Evolutionary conservation across 2,888 invertebrate genomes (phyloP).

Genomic region (Tipula helvola): DNA sequence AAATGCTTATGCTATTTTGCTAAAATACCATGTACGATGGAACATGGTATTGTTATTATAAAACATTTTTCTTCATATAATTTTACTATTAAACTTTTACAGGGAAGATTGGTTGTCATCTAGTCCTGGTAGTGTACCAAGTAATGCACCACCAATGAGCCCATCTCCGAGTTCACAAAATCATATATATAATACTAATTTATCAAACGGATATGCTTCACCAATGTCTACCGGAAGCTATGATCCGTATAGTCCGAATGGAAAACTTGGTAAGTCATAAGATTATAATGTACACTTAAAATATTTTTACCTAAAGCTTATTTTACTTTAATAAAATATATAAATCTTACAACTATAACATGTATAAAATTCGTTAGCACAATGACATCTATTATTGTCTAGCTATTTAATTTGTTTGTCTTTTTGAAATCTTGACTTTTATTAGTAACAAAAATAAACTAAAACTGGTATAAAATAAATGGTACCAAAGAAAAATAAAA

Average conservation of each 20-base stretch:
- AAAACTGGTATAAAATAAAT: neutral
- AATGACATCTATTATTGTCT: neutral
- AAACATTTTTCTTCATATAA: too few relatives aligned
- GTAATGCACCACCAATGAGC: constrained; percentile 51
- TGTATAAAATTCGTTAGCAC: neutral
- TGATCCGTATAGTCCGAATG: constrained; percentile 81
- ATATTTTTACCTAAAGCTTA: too few relatives aligned
- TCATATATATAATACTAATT: constrained; percentile 32
- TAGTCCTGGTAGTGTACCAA: constrained; percentile 42
- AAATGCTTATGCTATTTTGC: too few relatives aligned
- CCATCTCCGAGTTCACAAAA: constrained; percentile 49
- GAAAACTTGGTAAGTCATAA: constrained; percentile 65
- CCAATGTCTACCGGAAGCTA: constrained; percentile 80
- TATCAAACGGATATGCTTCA: constrained; percentile 66
- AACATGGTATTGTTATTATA: too few relatives aligned
- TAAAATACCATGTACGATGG: too few relatives aligned
- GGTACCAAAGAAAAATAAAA: neutral
- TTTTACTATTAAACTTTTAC: neutral
- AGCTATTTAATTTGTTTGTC: neutral
- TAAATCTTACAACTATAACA: too few relatives aligned
- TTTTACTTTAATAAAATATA: too few relatives aligned
- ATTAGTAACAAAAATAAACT: neutral
- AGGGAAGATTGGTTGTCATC: constrained; percentile 52
- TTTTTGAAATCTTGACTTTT: neutral
- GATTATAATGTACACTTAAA: neutral